These are phyloP conservation scores for Furnarius figulus DNA, from an alignment of 2,113 vertebrate genomes.

Conservation along the genomic window DNA sequence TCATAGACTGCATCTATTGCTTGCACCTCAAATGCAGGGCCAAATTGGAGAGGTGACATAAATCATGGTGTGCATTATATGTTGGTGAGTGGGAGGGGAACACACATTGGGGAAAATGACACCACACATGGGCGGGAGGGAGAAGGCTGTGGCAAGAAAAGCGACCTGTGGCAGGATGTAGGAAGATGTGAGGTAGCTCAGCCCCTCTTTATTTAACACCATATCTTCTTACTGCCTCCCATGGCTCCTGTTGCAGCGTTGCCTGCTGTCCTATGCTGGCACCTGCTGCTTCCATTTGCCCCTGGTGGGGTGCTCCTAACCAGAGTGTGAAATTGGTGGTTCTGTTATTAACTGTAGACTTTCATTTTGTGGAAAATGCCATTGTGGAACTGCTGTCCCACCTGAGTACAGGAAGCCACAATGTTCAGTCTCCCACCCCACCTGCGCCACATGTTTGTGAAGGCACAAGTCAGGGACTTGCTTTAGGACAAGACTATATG, in stretches of 20 bases:
- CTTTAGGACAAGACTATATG: neutral
- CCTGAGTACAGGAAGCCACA: neutral
- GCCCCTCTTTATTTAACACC: neutral
- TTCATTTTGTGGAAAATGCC: neutral
- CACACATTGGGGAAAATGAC: neutral
- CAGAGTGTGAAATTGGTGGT: neutral
- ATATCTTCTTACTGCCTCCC: neutral
- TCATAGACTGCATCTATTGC: neutral
- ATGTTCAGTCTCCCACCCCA: rapidly evolving
- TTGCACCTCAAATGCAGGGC: neutral
- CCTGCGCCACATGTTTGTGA: neutral
- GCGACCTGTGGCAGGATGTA: constrained; percentile 1
- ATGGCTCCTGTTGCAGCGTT: neutral
- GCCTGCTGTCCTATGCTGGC: neutral
- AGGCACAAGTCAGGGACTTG: neutral
- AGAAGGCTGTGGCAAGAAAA: constrained; percentile 16
- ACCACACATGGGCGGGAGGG: neutral
- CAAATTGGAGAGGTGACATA: neutral
- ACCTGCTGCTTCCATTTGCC: neutral
- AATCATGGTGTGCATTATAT: neutral
- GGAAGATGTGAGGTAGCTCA: neutral
- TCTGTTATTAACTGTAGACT: neutral
- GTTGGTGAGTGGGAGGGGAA: constrained; percentile 14
- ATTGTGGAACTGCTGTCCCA: neutral
- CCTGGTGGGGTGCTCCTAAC: rapidly evolving